Evolutionary conservation across 1,140 invertebrate species (phyloP), one percentile per base, ranked within the genome.

Genomic region (Dysdera silvatica): DNA sequence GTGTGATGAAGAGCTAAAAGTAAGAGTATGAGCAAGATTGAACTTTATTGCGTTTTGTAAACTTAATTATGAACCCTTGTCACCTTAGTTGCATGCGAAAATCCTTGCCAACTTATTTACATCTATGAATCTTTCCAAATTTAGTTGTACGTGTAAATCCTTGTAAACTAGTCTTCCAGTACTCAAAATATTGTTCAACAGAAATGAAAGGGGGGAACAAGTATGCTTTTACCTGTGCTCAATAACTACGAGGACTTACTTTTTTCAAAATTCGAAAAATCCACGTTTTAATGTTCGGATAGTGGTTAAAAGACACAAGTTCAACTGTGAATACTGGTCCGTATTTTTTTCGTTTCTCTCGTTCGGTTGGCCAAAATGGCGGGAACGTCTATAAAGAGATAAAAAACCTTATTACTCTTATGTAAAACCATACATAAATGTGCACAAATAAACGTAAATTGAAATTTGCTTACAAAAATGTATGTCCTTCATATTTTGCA

Each of bases 241-340:
- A n/a, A n/a, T n/a, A n/a, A n/a, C n/a, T n/a, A n/a, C n/a, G n/a
- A n/a, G n/a, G 7, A 37, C 51, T 69, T 75, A 91, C 89, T 82
- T 98, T 96, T 78, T 97, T 96, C 72, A 93, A 92, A 73, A 98
- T 95, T 72, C 89, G 84, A 71, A 97, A 97, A 68, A 97, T 87
- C 89, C 93, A 95, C 47, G 89, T 92, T 74, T 91, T 91, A 69
- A 98, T 95, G 72, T 96, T 94, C 1, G 89, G 86, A 70, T 94
- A 93, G 75, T 94, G 91, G 75, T 92, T 92, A 70, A 91, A 89
- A 8, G 91, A 91, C 37, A 95, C 85, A 68, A 92, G 89, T 73
- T 95, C 89, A 67, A 96, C 93, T 41, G 91, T 92, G 72, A 95
- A 95, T 1, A 96, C 90, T 1, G 92, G 91, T 0, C 93, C 93